phyloP scores from a whole-genome alignment of 2,113 vertebrate genomes.

The Lophotis ruficrista region DNA sequence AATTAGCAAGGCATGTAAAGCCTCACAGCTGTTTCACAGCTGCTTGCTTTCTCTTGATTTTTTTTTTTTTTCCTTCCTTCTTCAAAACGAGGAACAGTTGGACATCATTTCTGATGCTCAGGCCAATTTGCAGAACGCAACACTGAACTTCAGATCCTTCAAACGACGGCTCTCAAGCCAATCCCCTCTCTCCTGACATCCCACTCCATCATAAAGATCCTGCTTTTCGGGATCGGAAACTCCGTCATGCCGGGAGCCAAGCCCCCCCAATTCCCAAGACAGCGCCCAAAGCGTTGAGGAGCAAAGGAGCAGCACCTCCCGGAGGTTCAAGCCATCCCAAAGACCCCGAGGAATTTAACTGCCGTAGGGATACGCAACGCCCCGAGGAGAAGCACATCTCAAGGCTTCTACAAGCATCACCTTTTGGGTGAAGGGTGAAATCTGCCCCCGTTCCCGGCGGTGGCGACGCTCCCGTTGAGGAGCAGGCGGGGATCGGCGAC shows the following conservation, averaged over 20 bases:
- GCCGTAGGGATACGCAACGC: neutral
- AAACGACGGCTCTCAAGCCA: neutral
- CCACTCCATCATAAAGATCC: neutral
- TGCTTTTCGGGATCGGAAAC: fast-evolving
- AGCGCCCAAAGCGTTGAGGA: neutral
- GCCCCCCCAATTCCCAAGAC: no score
- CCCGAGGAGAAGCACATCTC: neutral
- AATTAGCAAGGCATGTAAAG: neutral
- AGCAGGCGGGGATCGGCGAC: neutral
- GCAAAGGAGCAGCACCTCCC: neutral
- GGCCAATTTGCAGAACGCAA: neutral
- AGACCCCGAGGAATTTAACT: neutral
- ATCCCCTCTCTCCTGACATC: neutral
- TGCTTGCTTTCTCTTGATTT: neutral
- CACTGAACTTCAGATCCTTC: neutral
- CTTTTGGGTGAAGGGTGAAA: neutral
- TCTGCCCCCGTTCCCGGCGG: fast-evolving
- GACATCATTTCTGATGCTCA: neutral
- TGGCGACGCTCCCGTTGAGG: no score
- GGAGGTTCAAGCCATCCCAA: neutral
- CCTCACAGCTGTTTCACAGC: conserved; percentile 23
- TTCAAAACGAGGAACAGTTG: neutral
- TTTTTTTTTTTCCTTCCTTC: neutral
- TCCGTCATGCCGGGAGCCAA: fast-evolving
- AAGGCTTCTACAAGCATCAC: neutral